Percentiles rank a stretch among this genome's conserved stretches.
These are phyloP conservation scores for Periophthalmus modestus DNA, from an alignment of 2,113 vertebrate genomes.

Conservation along the genomic window DNA sequence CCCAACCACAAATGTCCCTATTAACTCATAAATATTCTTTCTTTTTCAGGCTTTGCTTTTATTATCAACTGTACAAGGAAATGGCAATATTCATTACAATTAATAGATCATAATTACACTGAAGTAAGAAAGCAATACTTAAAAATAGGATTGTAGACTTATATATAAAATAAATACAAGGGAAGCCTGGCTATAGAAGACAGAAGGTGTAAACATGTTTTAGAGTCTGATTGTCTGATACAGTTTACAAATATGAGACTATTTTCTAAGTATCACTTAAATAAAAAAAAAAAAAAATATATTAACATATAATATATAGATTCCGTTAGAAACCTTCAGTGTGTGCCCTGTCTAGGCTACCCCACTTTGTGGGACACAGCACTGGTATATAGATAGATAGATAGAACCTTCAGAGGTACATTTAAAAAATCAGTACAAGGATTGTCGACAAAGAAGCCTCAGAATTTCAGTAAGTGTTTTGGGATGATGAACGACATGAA, in stretches of 20 bases:
- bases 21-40: background rate
- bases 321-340: conserved; percentile 29
- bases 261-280: conserved; percentile 22
- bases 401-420: conserved; percentile 14
- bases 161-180: conserved; percentile 16
- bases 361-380: too few relatives aligned
- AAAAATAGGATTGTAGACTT: background rate
- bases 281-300: conserved; percentile 23
- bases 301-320: background rate
- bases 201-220: conserved; percentile 32
- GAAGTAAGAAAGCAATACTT: conserved; percentile 32
- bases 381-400: too few relatives aligned
- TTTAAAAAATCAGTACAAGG: conserved; percentile 20
- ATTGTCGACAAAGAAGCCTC: conserved; percentile 5
- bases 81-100: conserved; percentile 22
- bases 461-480: background rate
- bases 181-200: background rate
- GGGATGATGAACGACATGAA: background rate
- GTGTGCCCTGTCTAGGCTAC: too few relatives aligned
- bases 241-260: conserved; percentile 36
- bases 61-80: conserved; percentile 48
- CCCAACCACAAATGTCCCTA: background rate
- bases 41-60: conserved; percentile 32
- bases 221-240: conserved; percentile 42
- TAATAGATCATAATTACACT: conserved; percentile 27